phyloP scores from a whole-genome alignment of 2,113 vertebrate genomes.

The Colius striatus region DNA sequence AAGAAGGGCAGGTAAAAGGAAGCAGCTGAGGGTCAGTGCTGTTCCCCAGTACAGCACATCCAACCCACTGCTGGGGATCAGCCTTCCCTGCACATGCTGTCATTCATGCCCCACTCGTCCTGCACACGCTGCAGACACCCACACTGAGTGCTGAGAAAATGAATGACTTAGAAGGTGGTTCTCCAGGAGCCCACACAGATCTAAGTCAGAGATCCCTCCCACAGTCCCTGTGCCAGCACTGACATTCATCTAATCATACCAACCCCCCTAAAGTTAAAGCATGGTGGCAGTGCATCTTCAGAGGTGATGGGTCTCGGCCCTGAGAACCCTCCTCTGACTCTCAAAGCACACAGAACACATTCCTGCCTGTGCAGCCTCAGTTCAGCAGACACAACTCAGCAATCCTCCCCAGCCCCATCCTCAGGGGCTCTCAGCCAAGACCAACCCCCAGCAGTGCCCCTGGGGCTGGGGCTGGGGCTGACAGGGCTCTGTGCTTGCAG shows the following conservation, averaged over 20 bases:
- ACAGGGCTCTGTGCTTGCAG: constrained; percentile 67
- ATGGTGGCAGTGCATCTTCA: background rate
- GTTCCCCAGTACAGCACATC: background rate
- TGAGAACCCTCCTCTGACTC: background rate
- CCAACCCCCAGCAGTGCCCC: background rate
- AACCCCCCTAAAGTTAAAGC: accelerated
- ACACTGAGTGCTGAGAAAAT: background rate
- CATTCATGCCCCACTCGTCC: background rate
- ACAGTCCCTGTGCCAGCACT: background rate
- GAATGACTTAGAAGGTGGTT: background rate
- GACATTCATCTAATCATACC: background rate
- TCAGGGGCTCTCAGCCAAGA: too few relatives aligned
- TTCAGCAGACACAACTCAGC: background rate
- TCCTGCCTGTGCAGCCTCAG: too few relatives aligned
- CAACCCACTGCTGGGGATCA: background rate
- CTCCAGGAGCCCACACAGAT: background rate
- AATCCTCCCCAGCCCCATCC: background rate
- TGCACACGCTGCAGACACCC: background rate
- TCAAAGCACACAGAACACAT: background rate
- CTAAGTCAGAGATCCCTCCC: background rate
- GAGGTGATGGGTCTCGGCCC: background rate
- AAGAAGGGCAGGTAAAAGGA: constrained; percentile 84
- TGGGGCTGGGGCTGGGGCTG: background rate
- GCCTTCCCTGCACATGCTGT: too few relatives aligned
- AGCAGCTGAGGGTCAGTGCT: background rate